Percentiles rank a stretch among this genome's conserved stretches.
Evolutionary conservation across 2,797 vertebrate species (phyloP).

Genomic region (Leptatherina wallacei): DNA sequence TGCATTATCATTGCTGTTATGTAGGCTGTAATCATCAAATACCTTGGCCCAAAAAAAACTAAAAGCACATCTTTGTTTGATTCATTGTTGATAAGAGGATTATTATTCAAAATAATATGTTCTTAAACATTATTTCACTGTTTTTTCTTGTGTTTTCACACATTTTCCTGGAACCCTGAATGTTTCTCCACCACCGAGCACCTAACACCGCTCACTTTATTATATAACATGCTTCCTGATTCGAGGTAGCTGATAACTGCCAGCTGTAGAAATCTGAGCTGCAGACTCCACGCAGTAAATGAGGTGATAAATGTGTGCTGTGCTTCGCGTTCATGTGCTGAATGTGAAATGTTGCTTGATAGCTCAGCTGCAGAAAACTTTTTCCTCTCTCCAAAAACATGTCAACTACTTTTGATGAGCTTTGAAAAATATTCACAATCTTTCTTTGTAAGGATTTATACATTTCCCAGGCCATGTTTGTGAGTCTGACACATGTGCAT

Average conservation of each 20-base stretch:
- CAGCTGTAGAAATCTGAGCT: conserved; percentile 43
- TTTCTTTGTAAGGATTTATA: conserved; percentile 18
- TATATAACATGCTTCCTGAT: conserved; percentile 48
- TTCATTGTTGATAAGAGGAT: not conserved
- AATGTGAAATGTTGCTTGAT: conserved; percentile 49
- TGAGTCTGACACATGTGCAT: conserved; percentile 16
- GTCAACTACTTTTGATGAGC: conserved; percentile 34
- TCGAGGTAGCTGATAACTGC: conserved; percentile 56
- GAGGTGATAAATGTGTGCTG: conserved; percentile 38
- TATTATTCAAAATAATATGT: too few species aligned
- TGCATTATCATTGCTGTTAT: conserved; percentile 16
- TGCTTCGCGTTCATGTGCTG: conserved; percentile 41
- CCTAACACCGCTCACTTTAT: conserved; percentile 29
- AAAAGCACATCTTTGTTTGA: not conserved
- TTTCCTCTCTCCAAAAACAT: conserved; percentile 30
- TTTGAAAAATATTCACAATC: conserved; percentile 21
- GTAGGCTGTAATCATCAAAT: not conserved
- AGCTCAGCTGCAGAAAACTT: conserved; percentile 45
- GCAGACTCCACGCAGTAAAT: conserved; percentile 52
- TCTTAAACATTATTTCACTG: conserved; percentile 22
- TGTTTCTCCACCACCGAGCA: conserved; percentile 33
- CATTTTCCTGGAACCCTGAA: conserved; percentile 15
- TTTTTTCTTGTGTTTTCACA: conserved; percentile 9
- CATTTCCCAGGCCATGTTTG: conserved; percentile 26
- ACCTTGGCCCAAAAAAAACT: not conserved